Percentiles rank a stretch among this genome's conserved stretches.
These are phyloP conservation scores for Pseudoips prasinana DNA, from an alignment of 2,888 invertebrate genomes.

Conservation along the genomic window DNA sequence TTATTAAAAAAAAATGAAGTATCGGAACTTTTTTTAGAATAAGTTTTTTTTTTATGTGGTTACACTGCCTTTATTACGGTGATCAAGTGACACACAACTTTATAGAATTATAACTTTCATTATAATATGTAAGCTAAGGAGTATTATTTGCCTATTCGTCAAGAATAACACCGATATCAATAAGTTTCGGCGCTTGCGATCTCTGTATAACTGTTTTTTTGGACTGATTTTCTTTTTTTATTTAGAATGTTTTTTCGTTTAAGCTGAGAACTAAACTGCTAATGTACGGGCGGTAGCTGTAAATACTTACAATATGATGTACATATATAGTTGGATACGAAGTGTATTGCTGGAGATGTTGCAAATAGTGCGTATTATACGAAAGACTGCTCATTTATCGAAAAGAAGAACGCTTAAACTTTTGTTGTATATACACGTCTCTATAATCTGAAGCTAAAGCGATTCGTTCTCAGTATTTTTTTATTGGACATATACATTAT, in stretches of 20 bases:
- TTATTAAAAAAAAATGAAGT: too few relatives aligned
- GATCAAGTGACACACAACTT: conserved; percentile 17
- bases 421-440: conserved; percentile 12
- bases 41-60: too few relatives aligned
- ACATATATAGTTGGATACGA: conserved; percentile 42
- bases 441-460: conserved; percentile 14
- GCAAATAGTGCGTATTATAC: conserved; percentile 28
- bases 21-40: too few relatives aligned
- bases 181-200: conserved; percentile 40
- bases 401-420: conserved; percentile 11
- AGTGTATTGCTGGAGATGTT: conserved; percentile 23
- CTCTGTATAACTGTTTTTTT: conserved; percentile 46
- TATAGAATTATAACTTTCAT: conserved; percentile 43
- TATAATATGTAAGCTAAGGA: conserved; percentile 30
- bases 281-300: conserved; percentile 34
- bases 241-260: conserved; percentile 25
- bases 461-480: conserved; percentile 1
- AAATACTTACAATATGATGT: conserved; percentile 37
- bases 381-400: conserved; percentile 38
- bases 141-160: conserved; percentile 51
- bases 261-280: conserved; percentile 34
- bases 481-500: background rate
- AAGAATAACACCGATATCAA: conserved; percentile 48
- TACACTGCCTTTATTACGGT: too few relatives aligned
- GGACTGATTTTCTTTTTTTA: conserved; percentile 58